Evolutionary conservation across 1,140 invertebrate species (phyloP), one percentile per base, ranked within the genome.

Genomic region (Pseudomyrmex gracilis): DNA sequence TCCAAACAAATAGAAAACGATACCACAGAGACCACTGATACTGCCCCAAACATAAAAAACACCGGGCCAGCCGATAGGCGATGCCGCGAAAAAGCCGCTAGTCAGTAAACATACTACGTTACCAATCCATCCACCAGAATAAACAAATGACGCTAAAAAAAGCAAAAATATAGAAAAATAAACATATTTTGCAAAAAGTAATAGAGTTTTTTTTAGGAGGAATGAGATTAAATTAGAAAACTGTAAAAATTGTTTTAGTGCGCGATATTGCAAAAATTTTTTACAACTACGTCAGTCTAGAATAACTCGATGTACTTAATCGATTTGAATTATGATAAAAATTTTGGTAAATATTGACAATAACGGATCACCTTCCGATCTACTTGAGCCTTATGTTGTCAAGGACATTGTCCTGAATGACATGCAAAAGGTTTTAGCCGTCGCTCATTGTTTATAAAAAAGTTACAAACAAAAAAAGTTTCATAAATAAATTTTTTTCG

Each of bases 101-200:
- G 96, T 93, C 12, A 95, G 94, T 22, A 97, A 89, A n/a, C 95
- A 94, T n/a, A 96, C 86, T 7, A 97, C 96, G 24, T 96, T 96
- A 4, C 96, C 96, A 2, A 96, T 91, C 80, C 96, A 95, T 82
- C 95, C 95, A 43, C 95, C 95, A 90, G 93, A 91, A 90, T 94
- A 94, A 45, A 94, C 92, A 24, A 92, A 93, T 4, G 91, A 87
- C 10, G 92, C 93, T 94, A 73, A 58, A 86, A 34, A 66, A 55
- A 73, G 15, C 8, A 12, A 55, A 57, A 78, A 61, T 53, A 20
- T 20, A 17, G 51, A 5, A 51, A 51, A 2, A 51, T 1, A 51
- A 51, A 12, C 10, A 12, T 13, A 51, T 51, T 51, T 51, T 13
- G 12, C 34, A 34, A 34, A 34, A 5, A 34, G 5, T 34, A 34